A percentile compares a stretch with the other conserved stretches of the same genome.
Conservation (phyloP, 1,140 invertebrate species). For the Notospermus geniculatus region DNA sequence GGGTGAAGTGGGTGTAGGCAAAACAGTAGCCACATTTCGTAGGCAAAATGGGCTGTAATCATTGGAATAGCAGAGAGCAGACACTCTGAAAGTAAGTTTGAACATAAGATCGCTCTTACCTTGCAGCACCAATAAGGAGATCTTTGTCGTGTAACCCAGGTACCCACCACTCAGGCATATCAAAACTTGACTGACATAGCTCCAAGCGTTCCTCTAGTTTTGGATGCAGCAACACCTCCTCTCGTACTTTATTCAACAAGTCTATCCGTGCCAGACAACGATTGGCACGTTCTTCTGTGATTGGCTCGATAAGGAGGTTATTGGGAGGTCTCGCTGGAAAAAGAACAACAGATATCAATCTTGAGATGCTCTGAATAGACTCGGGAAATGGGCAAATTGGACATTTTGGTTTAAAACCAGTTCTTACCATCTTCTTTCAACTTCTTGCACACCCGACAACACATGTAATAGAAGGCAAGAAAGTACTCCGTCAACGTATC, state of each 20-base stretch:
- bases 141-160: slow-evolving; percentile 93
- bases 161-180: slow-evolving; percentile 96
- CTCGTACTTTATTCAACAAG: slow-evolving; percentile 83
- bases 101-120: slow-evolving; percentile 61
- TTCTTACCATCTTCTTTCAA: slow-evolving; percentile 46
- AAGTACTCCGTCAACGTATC: slow-evolving; percentile 95
- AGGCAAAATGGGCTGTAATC: too few species aligned
- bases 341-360: neutral
- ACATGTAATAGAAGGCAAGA: slow-evolving; percentile 92
- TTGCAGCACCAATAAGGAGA: slow-evolving; percentile 87
- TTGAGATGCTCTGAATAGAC: too few species aligned
- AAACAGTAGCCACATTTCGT: too few species aligned
- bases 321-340: slow-evolving; percentile 36
- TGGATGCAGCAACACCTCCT: slow-evolving; percentile 84
- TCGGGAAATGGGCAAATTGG: too few species aligned
- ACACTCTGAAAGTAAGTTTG: too few species aligned
- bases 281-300: slow-evolving; percentile 71
- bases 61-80: too few species aligned
- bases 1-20: too few species aligned
- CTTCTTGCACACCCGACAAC: slow-evolving; percentile 75
- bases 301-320: slow-evolving; percentile 62
- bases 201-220: slow-evolving; percentile 83
- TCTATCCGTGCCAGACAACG: slow-evolving; percentile 83
- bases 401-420: too few species aligned
- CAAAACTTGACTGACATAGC: slow-evolving; percentile 80